A percentile compares a stretch with the other conserved stretches of the same genome.
Evolutionary conservation across 2,113 vertebrate species (phyloP).

Genomic region (Centropus unirufus): DNA sequence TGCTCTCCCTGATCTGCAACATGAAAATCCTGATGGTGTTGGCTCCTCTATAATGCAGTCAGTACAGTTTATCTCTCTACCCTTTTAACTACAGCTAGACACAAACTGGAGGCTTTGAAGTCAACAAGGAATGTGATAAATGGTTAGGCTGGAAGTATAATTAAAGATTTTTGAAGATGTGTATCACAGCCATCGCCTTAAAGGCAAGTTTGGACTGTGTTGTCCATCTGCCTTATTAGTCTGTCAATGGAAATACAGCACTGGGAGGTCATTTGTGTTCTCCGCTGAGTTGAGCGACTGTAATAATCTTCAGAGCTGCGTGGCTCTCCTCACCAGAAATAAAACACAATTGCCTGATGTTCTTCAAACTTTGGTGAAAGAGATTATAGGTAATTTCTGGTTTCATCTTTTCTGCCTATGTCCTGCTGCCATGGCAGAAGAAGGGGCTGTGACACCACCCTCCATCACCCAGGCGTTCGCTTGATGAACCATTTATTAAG

Average conservation of each 20-base stretch:
- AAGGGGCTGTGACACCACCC: neutral
- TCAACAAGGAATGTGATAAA: neutral
- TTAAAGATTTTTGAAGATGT: neutral
- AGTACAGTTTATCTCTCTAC: neutral
- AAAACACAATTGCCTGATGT: neutral
- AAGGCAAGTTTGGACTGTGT: neutral
- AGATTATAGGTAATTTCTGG: neutral
- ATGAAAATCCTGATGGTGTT: rapidly evolving
- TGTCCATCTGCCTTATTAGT: neutral
- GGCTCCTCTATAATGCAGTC: neutral
- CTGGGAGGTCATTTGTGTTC: neutral
- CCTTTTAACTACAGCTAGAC: neutral
- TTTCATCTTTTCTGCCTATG: neutral
- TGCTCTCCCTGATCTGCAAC: neutral
- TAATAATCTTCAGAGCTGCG: neutral
- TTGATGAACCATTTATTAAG: neutral
- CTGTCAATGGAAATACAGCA: neutral
- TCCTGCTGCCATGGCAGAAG: neutral
- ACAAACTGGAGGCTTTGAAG: neutral
- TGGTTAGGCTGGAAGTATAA: neutral
- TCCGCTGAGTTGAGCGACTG: neutral
- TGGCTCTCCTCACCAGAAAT: neutral
- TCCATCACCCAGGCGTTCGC: neutral
- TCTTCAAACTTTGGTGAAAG: neutral
- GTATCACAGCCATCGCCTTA: neutral